Conservation (phyloP, 1,140 invertebrate species). For the Acromyrmex heyeri region DNA sequence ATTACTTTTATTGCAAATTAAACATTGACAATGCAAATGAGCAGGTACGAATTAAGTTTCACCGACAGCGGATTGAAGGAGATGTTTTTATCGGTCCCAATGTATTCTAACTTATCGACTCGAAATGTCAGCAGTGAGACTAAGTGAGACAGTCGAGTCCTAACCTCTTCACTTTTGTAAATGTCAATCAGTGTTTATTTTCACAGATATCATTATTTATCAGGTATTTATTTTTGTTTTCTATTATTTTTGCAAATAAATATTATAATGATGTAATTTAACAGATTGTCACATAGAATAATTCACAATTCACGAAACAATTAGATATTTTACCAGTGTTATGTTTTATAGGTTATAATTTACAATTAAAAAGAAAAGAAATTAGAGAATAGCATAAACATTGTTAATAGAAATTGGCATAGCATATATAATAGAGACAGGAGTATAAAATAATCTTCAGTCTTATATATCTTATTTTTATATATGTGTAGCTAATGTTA, state of each 20-base stretch:
- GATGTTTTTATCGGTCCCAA: background rate
- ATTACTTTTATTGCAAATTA: background rate
- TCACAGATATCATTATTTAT: background rate
- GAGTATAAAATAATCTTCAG: background rate
- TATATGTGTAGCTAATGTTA: background rate
- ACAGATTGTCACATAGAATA: background rate
- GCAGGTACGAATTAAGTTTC: background rate
- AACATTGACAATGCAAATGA: background rate
- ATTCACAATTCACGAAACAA: background rate
- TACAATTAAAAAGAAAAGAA: background rate
- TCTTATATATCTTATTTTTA: background rate
- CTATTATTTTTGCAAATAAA: background rate
- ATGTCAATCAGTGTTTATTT: conserved; percentile 12
- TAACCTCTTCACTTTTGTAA: background rate
- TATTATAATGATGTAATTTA: background rate
- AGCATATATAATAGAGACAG: background rate
- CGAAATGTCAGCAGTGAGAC: background rate
- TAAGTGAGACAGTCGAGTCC: background rate
- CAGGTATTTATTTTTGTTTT: conserved; percentile 17
- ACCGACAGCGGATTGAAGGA: background rate
- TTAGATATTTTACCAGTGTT: background rate
- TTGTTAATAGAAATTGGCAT: conserved; percentile 20
- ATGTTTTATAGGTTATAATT: conserved; percentile 41
- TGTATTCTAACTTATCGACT: background rate
- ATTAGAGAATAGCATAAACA: background rate